Conservation (phyloP, 1,140 invertebrate genomes). For the Luehdorfia chinensis region DNA sequence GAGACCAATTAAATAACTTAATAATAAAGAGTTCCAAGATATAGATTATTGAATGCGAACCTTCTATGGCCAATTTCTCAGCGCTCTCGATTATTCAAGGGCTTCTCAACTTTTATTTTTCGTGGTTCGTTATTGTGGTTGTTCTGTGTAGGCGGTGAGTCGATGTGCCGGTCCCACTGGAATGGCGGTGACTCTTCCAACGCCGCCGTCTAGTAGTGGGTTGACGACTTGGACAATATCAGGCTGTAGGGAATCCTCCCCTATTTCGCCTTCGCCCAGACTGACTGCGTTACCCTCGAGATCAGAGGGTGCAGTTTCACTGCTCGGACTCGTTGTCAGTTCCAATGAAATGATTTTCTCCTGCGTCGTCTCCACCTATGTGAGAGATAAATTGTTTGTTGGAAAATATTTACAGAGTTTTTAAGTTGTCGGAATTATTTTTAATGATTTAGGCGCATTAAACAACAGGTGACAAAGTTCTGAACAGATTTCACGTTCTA, state of each 20-base stretch:
- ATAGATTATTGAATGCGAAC: no score
- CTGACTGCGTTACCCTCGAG: conserved; percentile 65
- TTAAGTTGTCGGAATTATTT: neutral
- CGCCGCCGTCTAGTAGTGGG: conserved; percentile 66
- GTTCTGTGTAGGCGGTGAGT: conserved; percentile 50
- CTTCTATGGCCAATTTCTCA: no score
- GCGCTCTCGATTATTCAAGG: no score
- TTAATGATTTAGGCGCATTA: neutral
- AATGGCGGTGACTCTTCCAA: conserved; percentile 68
- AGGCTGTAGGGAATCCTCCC: conserved; percentile 68
- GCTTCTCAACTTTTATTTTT: no score
- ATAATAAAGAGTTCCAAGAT: no score
- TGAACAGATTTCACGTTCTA: neutral
- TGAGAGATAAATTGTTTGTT: conserved; percentile 3
- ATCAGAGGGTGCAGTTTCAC: conserved; percentile 77
- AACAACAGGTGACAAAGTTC: neutral
- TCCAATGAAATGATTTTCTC: conserved; percentile 93
- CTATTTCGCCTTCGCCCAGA: conserved; percentile 65
- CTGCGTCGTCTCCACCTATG: conserved; percentile 90
- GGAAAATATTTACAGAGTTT: neutral
- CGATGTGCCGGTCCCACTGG: conserved; percentile 61
- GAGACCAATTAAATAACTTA: no score
- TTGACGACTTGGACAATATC: conserved; percentile 75
- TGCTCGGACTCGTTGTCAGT: conserved; percentile 80
- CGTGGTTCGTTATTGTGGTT: conserved; percentile 18